Evolutionary conservation across 2,113 vertebrate genomes (phyloP), one percentile per base, ranked within the genome.

Genomic region (Oryzias woworae): DNA sequence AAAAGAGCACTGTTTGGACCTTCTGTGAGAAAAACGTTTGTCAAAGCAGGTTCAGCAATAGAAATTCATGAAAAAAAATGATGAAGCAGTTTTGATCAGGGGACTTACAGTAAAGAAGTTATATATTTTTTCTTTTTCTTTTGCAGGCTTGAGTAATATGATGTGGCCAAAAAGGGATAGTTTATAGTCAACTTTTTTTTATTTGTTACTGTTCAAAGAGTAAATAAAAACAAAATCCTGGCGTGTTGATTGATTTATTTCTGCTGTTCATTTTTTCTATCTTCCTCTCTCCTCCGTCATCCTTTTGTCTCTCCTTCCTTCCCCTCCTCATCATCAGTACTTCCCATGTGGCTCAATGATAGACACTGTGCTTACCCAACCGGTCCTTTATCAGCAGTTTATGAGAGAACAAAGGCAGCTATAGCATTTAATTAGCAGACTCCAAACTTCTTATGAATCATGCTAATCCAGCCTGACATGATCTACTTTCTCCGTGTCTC

Each of bases 401-500:
- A 64, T 68, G 56, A 62, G 51, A 60, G 45, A 82, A 66, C 61
- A 84, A 87, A 67, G 58, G 54, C 59, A 18, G 26, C 52, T 69
- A 43, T 66, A 72, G 58, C 28, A 77, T 82, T 80, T 83, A 82
- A 87, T 85, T 82, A 81, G 61, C 51, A 13, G 56, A 82, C 69
- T 75, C 28, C 58, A 79, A 81, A 81, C 80, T 73, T 80, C 36
- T 63, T 84, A 87, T 72, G 53, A 82, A 78, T 84, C 58, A 36
- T 50, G 53, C 44, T 86, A 88, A 90, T 87, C 80, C 65, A n/a
- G 36, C 49, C 42, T 74, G 80, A 86, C 78, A 81, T 73, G 66
- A 85, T 90, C 76, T 83, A 62, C 78, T 85, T 78, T 78, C 53
- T 61, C 56, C 17, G 48, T 60, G 81, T 87, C 80, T 85, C 83